A percentile compares a stretch with the other conserved stretches of the same genome.
These are phyloP conservation scores for Leptinotarsa texana DNA, from an alignment of 1,140 invertebrate species.

Conservation along the genomic window DNA sequence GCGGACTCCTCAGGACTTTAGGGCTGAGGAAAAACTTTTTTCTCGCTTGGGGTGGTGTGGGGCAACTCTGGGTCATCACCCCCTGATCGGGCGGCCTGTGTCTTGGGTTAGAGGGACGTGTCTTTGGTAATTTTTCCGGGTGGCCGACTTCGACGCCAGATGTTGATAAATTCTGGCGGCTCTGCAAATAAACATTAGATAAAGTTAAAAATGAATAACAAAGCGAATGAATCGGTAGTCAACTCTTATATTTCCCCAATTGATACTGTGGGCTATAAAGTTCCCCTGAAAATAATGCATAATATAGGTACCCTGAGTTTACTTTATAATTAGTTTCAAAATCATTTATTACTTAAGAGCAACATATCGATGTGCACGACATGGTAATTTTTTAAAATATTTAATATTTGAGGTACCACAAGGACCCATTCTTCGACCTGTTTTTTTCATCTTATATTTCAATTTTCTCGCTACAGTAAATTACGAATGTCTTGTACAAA, in stretches of 20 bases:
- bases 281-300: no score
- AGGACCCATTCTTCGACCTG: no score
- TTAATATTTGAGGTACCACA: no score
- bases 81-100: constrained; percentile 56
- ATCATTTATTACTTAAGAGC: no score
- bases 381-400: no score
- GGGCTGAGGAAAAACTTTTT: constrained; percentile 76
- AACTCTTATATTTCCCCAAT: not conserved
- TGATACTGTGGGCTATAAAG: no score
- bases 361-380: no score
- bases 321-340: no score
- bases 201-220: not conserved
- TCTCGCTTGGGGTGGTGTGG: constrained; percentile 77
- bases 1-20: constrained; percentile 74
- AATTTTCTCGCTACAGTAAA: no score
- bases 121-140: constrained; percentile 59
- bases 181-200: constrained; percentile 32
- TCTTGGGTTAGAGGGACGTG: constrained; percentile 55
- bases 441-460: no score
- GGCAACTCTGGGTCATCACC: constrained; percentile 67
- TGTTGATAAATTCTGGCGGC: constrained; percentile 42
- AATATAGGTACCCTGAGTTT: no score
- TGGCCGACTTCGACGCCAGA: constrained; percentile 45
- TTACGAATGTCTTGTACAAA: no score
- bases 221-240: not conserved